Base-by-base conservation (phyloP, 2,888 invertebrate genomes). In the Desoria tigrina region DNA sequence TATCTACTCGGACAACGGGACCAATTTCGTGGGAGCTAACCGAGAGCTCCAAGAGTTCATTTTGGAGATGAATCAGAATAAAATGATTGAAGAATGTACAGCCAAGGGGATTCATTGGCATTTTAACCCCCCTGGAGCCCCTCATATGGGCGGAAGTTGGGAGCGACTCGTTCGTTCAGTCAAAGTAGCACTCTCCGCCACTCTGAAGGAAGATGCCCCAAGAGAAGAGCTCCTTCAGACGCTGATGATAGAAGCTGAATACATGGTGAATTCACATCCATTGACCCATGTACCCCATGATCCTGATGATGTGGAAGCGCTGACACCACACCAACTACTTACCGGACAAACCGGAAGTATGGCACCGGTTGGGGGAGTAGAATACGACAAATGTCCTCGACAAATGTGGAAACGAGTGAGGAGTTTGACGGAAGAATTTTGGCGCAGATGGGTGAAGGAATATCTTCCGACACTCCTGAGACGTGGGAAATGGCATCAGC, bases 331-430 rank as follows among this genome's bases (percentile, higher is more conserved):
- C 32, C n/a, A n/a, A n/a, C 26, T 32, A 28, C 28, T n/a, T 27
- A 28, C 3, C 6, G 6, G 4, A 4, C 6, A 16, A 18, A 16
- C 6, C 4, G 45, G 6, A 45, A 4, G n/a, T 6, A n/a, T 18
- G 21, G 6, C 4, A 16, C n/a, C 6, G 6, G 9, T 16, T 6
- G n/a, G 6, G 42, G 74, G 77, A 1, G 49, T 65, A 9, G 27
- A 77, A 0, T 16, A 37, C 0, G 69, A 77, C 2, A 4, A 68
- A 18, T 63, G 72, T 1, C 26, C 51, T 1, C 65, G 69, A 24
- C 67, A 74, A 1, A 66, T 75, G 23, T 79, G 78, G 77, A 74
- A 78, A 60, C 63, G 69, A 11, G 45, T 76, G 6, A 76, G 77
- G 57, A 67, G 68, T 7, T 55, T 77, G 51, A 66, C 68, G 2